Evolutionary conservation across 2,888 invertebrate genomes (phyloP).

Genomic region (Romanomermis culicivorax): DNA sequence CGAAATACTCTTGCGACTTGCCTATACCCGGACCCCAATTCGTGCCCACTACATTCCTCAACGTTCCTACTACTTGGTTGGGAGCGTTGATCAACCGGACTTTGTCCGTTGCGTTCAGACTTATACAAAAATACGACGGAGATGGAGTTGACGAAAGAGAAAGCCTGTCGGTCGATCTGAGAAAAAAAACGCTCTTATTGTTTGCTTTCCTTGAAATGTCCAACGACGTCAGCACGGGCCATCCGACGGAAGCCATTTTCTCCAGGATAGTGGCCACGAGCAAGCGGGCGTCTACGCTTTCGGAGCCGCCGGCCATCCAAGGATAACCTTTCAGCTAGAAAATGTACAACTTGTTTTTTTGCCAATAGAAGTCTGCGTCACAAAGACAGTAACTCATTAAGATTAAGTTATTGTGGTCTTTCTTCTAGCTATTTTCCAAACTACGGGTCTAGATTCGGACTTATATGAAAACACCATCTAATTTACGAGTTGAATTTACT

Average conservation of each 20-base stretch:
- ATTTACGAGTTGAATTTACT: too few relatives aligned
- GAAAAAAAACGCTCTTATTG: slow-evolving; percentile 9
- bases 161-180: background rate
- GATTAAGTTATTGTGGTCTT: too few relatives aligned
- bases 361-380: too few relatives aligned
- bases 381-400: too few relatives aligned
- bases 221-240: slow-evolving; percentile 8
- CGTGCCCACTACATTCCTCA: background rate
- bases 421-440: too few relatives aligned
- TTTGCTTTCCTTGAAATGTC: slow-evolving; percentile 7
- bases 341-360: too few relatives aligned
- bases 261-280: slow-evolving; percentile 9
- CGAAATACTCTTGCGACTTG: background rate
- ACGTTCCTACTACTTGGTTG: too few relatives aligned
- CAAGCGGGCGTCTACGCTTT: slow-evolving; percentile 9
- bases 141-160: too few relatives aligned
- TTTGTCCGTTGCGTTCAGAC: background rate
- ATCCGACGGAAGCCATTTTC: slow-evolving; percentile 4
- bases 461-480: too few relatives aligned
- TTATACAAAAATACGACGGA: background rate
- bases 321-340: too few relatives aligned
- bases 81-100: slow-evolving; percentile 1
- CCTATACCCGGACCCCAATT: background rate
- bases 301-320: too few relatives aligned
- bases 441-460: too few relatives aligned